Percentiles rank a stretch among this genome's conserved stretches.
Conservation (phyloP, 2,113 vertebrate genomes). For the Indri indri region DNA sequence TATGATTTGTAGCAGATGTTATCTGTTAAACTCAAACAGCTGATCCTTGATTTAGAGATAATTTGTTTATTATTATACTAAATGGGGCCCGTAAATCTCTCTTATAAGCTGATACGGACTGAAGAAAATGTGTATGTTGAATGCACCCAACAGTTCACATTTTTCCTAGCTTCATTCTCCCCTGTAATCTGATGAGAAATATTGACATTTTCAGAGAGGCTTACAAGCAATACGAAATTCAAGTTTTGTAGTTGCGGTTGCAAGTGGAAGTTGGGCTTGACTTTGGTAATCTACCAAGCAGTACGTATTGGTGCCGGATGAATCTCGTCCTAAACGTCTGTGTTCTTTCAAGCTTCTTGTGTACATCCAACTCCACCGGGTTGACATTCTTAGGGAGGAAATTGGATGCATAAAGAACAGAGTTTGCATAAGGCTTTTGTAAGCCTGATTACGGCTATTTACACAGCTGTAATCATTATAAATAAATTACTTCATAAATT, state of each 20-base stretch:
- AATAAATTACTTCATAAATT: conserved; percentile 76
- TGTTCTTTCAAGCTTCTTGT: conserved; percentile 9
- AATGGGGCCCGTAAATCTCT: conserved; percentile 60
- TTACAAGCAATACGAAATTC: conserved; percentile 19
- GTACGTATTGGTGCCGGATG: background rate
- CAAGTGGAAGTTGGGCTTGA: background rate
- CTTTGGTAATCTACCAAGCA: background rate
- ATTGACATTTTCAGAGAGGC: conserved; percentile 25
- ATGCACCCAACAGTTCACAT: background rate
- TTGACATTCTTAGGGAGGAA: background rate
- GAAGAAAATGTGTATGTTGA: conserved; percentile 7
- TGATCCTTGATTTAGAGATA: conserved; percentile 69
- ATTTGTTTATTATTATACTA: conserved; percentile 71
- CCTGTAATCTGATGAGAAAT: conserved; percentile 37
- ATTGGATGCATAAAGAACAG: background rate
- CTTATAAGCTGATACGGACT: conserved; percentile 32
- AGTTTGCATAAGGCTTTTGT: conserved; percentile 41
- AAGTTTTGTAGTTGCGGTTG: conserved; percentile 23
- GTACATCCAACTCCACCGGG: background rate
- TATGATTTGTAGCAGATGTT: conserved; percentile 44
- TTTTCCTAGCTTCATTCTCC: background rate
- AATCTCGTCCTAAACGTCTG: conserved; percentile 8
- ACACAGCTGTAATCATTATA: conserved; percentile 70
- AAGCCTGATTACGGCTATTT: conserved; percentile 37
- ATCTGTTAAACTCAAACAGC: conserved; percentile 51